Evolutionary conservation across 2,797 vertebrate genomes (phyloP), one percentile per base, ranked within the genome.

Genomic region (Varecia variegata): DNA sequence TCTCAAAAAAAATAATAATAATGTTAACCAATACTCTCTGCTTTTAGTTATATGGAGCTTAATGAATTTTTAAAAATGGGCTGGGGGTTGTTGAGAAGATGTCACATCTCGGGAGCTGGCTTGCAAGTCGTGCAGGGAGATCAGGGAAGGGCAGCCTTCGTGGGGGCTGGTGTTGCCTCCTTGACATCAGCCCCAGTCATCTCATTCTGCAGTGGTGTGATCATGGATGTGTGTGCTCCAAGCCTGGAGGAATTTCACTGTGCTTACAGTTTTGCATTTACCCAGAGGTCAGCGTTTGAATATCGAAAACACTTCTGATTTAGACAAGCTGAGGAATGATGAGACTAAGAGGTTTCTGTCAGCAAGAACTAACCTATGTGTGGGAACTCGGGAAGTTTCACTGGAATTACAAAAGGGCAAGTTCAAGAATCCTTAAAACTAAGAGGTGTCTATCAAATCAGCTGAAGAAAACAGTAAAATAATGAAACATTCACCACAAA

Each of bases 261-360:
- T 5, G 2, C 88, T 89, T 56, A 80, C 93, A 77, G 85, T 87
- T 88, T 94, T 93, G 90, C 94, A 89, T 80, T 89, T 85, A 81
- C 89, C 87, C 88, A 68, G 83, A 94, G 94, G 93, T 96, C 96
- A 95, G 94, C 8, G 2, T 50, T 89, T 80, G 76, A 88, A 94
- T 93, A 93, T 93, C 43, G 7, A 94, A 94, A 97, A 94, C 97
- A 97, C 96, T 97, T 96, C 93, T 93, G 90, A 90, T 81, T 96
- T 70, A 96, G 95, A 97, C 97, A 97, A 96, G 96, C 94, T 92
- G 96, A 95, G 80, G 83, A 96, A 50, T 98, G 97, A 97, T 25
- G 97, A 93, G 89, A 80, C 80, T 35, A 70, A 90, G 93, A 56
- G 82, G 85, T 54, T 95, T 93, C 86, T 96, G 93, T 97, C 96